A percentile compares a stretch with the other conserved stretches of the same genome.
Conservation (phyloP, 2,113 vertebrate genomes). For the Microcebus ravelobensis region DNA sequence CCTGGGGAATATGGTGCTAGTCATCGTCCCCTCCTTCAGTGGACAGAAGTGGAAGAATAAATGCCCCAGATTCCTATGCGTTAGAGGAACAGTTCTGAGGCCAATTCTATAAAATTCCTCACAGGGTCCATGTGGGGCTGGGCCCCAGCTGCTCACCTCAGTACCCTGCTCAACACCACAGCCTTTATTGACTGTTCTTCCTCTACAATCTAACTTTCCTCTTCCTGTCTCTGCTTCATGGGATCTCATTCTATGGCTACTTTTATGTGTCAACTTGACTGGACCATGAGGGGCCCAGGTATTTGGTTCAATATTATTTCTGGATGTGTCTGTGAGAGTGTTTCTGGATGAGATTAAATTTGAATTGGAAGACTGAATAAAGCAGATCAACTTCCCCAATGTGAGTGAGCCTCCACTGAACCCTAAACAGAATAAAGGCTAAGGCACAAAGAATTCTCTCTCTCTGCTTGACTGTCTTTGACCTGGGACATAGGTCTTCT, state of each 20-base stretch:
- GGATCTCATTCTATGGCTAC: background rate
- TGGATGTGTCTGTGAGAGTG: background rate
- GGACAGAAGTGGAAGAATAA: background rate
- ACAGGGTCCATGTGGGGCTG: accelerated
- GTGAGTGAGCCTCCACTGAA: background rate
- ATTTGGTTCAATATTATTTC: background rate
- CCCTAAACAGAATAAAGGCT: background rate
- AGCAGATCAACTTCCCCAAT: background rate
- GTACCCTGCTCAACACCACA: background rate
- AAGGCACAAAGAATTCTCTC: background rate
- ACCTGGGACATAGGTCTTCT: background rate
- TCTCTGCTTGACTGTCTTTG: background rate
- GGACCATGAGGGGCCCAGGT: background rate
- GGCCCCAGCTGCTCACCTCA: background rate
- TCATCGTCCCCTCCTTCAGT: accelerated
- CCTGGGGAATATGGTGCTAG: background rate
- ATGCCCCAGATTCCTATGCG: background rate
- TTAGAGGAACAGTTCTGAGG: background rate
- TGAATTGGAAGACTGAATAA: background rate
- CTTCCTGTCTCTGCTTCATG: background rate
- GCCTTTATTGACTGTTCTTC: background rate
- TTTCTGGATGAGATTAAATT: background rate
- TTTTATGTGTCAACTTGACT: background rate
- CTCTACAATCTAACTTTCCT: background rate
- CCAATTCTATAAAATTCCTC: background rate